Conservation (phyloP, 2,113 vertebrate species). For the Mirza zaza region DNA sequence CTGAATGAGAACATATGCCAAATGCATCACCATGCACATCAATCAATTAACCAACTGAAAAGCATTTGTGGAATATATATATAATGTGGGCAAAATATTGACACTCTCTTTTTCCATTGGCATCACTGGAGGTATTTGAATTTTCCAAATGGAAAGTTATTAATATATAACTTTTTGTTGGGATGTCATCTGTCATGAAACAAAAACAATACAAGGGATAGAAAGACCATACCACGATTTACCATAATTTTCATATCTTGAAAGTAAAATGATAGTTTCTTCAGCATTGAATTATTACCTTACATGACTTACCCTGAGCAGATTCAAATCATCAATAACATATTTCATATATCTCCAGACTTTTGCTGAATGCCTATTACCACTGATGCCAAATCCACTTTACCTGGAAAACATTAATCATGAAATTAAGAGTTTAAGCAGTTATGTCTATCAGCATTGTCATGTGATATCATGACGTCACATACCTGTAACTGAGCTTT, state of each 20-base stretch:
- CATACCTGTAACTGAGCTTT: background rate
- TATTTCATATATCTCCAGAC: background rate
- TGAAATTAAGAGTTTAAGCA: background rate
- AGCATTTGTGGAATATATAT: fast-evolving
- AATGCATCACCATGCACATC: background rate
- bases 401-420: background rate
- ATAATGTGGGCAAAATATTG: background rate
- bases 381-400: background rate
- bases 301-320: background rate
- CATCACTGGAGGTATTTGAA: background rate
- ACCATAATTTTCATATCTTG: background rate
- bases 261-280: background rate
- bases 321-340: background rate
- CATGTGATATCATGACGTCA: background rate
- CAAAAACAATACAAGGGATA: background rate
- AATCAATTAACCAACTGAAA: background rate
- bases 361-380: conserved; percentile 5
- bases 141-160: conserved; percentile 31
- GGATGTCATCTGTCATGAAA: background rate
- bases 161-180: background rate
- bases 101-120: background rate
- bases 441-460: background rate
- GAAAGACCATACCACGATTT: background rate
- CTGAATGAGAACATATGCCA: background rate
- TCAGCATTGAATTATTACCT: background rate